Evolutionary conservation across 2,113 vertebrate genomes (phyloP).

Genomic region (Pelusios castaneus): DNA sequence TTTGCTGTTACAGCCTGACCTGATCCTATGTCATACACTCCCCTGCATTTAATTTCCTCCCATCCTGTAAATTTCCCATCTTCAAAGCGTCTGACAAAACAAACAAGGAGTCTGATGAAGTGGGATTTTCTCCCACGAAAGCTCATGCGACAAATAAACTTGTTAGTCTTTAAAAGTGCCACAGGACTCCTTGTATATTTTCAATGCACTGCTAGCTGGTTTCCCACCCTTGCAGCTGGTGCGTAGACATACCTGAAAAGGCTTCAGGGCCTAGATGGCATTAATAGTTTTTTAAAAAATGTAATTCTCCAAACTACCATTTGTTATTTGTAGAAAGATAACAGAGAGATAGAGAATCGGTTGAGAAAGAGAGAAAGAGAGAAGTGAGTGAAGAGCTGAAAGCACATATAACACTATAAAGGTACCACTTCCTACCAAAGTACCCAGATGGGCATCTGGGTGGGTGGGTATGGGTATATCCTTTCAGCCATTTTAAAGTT

Average conservation of each 20-base stretch:
- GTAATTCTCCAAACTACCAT: not conserved
- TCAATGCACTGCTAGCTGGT: not conserved
- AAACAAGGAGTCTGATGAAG: too few relatives aligned
- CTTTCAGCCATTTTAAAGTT: not conserved
- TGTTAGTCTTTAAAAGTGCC: too few relatives aligned
- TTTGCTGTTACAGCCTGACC: too few relatives aligned
- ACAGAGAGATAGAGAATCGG: not conserved
- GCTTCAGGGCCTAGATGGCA: not conserved
- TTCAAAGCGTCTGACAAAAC: too few relatives aligned
- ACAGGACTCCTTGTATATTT: too few relatives aligned
- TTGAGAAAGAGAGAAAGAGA: not conserved
- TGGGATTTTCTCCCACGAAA: too few relatives aligned
- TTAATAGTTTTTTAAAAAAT: not conserved
- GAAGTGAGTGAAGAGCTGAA: not conserved
- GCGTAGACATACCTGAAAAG: not conserved
- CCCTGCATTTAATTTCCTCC: too few relatives aligned
- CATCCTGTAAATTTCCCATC: too few relatives aligned
- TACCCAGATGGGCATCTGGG: not conserved
- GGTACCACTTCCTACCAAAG: not conserved
- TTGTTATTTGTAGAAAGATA: not conserved
- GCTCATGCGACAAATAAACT: too few relatives aligned
- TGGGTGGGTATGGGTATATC: not conserved
- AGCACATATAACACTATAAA: not conserved
- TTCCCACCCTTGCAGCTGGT: not conserved
- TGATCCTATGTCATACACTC: too few relatives aligned